phyloP scores from a whole-genome alignment of 2,797 vertebrate species.

The Percopsis omiscomaycus region DNA sequence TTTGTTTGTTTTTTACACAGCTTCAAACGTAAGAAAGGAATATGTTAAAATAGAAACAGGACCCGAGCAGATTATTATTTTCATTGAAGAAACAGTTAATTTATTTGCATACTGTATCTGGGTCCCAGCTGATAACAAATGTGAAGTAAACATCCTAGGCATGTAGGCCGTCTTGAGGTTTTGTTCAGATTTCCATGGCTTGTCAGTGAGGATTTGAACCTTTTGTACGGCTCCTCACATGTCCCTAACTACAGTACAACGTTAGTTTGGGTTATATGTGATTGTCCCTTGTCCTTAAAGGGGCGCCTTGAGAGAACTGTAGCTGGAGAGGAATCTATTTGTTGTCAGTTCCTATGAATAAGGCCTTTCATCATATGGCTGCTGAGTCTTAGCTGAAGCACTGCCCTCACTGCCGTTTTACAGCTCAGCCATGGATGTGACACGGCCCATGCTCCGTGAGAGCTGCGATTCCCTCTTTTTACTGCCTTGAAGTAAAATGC shows the following conservation, averaged over 20 bases:
- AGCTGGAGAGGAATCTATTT: constrained; percentile 71
- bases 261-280: constrained; percentile 55
- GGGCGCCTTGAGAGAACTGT: constrained; percentile 59
- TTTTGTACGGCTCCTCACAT: background rate
- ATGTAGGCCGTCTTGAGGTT: constrained; percentile 39
- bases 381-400: constrained; percentile 59
- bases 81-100: constrained; percentile 45
- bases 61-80: constrained; percentile 25
- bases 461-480: constrained; percentile 15
- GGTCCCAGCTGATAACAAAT: constrained; percentile 33
- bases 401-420: constrained; percentile 58
- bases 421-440: constrained; percentile 51
- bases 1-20: no score
- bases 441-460: constrained; percentile 42
- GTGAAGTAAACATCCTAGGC: constrained; percentile 43
- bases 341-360: constrained; percentile 74
- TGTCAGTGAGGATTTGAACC: constrained; percentile 56
- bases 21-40: background rate
- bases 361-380: constrained; percentile 73
- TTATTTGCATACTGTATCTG: constrained; percentile 24
- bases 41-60: background rate
- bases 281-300: constrained; percentile 66
- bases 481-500: constrained; percentile 10
- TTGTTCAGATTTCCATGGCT: constrained; percentile 58
- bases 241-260: constrained; percentile 32